Base-by-base conservation (phyloP, 23 tunicate species). In the Halocynthia roretzi region DNA sequence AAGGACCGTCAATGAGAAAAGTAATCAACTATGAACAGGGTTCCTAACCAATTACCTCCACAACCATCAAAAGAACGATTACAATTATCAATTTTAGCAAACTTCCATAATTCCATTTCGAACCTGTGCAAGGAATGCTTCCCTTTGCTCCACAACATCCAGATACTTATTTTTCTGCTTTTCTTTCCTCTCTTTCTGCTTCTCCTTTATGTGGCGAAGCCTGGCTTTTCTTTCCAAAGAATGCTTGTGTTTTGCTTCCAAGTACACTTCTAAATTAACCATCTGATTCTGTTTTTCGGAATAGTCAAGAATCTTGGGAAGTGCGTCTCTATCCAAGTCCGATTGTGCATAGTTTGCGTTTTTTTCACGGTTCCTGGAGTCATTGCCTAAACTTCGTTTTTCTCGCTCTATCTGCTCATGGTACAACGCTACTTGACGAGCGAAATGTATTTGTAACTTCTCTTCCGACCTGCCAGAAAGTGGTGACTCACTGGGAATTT, bases 41-140 rank as follows among this genome's bases (percentile, higher is more conserved):
- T 58, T 58, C 15, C 4, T 58, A 58, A 58, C n/a, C 64, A 15
- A 0, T 58, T 15, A 14, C 15, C 64, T 15, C 64, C n/a, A 58
- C 15, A 1, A 14, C 15, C 15, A n/a, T 1, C 15, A 58, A 1
- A 58, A 58, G n/a, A n/a, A n/a, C 64, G 64, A 58, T 58, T 60
- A 15, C 64, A 31, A 31, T 31, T 31, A 31, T 31, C 4, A 31
- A 31, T 31, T 31, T 31, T 31, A 31, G 44, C 44, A 31, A 31
- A 31, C 44, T 31, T 31, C 44, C 44, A 31, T 31, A 31, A 31
- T 31, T 31, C 44, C 44, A 31, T 31, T 31, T 31, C 44, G 44
- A 31, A 74, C 78, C 62, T 74, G 78, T 10, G 78, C 78, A 14
- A 74, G 78, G 22, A 74, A 74, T 8, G 78, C 78, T 19, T 74